Conservation (phyloP, 2,797 vertebrate genomes). For the Myripristis murdjan region DNA sequence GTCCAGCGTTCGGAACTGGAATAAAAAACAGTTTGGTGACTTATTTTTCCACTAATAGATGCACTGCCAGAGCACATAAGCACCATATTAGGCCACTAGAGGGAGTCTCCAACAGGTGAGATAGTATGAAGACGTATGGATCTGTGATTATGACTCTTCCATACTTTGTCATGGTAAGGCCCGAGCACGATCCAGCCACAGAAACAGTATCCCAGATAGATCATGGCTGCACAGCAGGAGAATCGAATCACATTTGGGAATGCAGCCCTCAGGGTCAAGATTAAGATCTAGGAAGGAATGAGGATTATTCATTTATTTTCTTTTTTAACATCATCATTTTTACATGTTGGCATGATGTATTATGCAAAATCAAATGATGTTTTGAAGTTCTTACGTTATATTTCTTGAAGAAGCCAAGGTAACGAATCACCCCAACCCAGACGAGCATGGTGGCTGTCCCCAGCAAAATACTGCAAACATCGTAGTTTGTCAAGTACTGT, state of each 20-base stretch:
- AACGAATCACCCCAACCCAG: slow-evolving; percentile 96
- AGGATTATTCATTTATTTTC: neutral
- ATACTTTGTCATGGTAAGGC: slow-evolving; percentile 96
- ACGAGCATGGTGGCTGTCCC: slow-evolving; percentile 95
- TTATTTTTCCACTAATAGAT: neutral
- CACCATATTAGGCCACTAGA: neutral
- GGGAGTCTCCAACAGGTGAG: no score
- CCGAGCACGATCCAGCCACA: slow-evolving; percentile 99
- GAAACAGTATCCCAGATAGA: slow-evolving; percentile 97
- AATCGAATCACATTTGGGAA: slow-evolving; percentile 94
- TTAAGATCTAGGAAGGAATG: slow-evolving; percentile 88
- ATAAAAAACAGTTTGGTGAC: neutral
- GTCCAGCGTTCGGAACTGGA: slow-evolving; percentile 93
- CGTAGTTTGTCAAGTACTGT: slow-evolving; percentile 93
- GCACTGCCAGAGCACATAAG: neutral
- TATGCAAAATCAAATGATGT: neutral
- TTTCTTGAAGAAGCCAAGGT: slow-evolving; percentile 96
- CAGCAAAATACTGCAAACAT: slow-evolving; percentile 94
- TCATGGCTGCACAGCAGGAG: slow-evolving; percentile 94
- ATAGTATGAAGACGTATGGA: neutral
- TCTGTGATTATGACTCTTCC: slow-evolving; percentile 3
- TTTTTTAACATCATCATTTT: no score
- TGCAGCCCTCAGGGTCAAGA: slow-evolving; percentile 92
- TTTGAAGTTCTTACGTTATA: slow-evolving; percentile 90
- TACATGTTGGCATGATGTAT: neutral